These are phyloP conservation scores for Andrena bucephala DNA, from an alignment of 2,888 invertebrate species.

Conservation along the genomic window DNA sequence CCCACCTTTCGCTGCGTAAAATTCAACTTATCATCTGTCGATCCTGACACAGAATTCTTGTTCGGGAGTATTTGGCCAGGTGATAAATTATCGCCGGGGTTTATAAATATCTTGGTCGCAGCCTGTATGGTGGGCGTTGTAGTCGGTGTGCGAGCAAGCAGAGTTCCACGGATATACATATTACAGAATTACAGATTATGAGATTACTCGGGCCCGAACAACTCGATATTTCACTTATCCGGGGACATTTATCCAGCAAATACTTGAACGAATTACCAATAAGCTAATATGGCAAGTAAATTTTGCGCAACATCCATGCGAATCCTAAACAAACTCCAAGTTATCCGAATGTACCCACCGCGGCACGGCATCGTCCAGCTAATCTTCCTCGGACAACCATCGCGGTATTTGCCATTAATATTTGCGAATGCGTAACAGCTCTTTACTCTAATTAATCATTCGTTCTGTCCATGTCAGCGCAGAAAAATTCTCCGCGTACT, in stretches of 20 bases:
- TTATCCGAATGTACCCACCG: slow-evolving; percentile 61
- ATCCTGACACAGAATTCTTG: neutral
- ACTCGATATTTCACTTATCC: slow-evolving; percentile 53
- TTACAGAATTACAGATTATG: slow-evolving; percentile 46
- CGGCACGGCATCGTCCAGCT: slow-evolving; percentile 50
- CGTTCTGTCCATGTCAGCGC: neutral
- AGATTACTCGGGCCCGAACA: slow-evolving; percentile 50
- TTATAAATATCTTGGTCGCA: slow-evolving; percentile 11
- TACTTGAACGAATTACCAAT: slow-evolving; percentile 56
- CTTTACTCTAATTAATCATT: slow-evolving; percentile 33
- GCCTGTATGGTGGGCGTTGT: neutral
- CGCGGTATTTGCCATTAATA: slow-evolving; percentile 66
- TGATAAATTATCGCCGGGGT: neutral
- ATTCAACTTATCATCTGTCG: neutral
- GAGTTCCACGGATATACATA: slow-evolving; percentile 3
- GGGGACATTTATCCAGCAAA: slow-evolving; percentile 64
- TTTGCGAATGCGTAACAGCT: slow-evolving; percentile 49
- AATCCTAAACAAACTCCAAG: slow-evolving; percentile 65
- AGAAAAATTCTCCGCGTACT: neutral
- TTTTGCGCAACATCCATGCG: slow-evolving; percentile 57
- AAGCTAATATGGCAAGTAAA: slow-evolving; percentile 64
- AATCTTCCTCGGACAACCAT: slow-evolving; percentile 57
- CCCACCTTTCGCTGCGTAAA: neutral
- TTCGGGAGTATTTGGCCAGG: no score
- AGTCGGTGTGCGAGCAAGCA: neutral